Evolutionary conservation across 2,797 vertebrate genomes (phyloP).

Genomic region (Chiloscyllium punctatum): DNA sequence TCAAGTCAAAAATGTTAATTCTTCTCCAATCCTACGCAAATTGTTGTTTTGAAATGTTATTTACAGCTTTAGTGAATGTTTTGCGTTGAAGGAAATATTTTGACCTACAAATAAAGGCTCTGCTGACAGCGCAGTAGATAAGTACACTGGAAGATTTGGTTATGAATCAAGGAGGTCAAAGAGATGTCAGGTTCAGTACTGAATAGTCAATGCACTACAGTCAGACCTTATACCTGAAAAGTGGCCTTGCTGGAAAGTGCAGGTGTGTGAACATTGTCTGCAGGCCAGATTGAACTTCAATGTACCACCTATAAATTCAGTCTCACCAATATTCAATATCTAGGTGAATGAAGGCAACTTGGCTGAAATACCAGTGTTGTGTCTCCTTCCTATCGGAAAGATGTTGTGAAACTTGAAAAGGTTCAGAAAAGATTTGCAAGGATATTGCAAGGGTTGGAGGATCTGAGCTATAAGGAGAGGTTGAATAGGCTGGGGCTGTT

Average conservation of each 20-base stretch:
- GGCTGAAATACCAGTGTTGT: background rate
- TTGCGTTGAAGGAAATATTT: background rate
- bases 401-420: no score
- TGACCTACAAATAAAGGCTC: background rate
- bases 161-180: background rate
- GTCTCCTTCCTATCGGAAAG: no score
- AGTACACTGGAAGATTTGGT: background rate
- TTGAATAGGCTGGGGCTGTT: no score
- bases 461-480: no score
- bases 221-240: background rate
- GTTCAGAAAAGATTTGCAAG: no score
- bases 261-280: background rate
- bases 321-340: background rate
- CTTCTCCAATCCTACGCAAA: slow-evolving; percentile 6
- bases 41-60: slow-evolving; percentile 16
- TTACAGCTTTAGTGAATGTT: background rate
- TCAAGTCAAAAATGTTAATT: slow-evolving; percentile 27
- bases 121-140: background rate
- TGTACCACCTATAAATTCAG: background rate
- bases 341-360: no score
- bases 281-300: background rate
- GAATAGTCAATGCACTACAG: background rate
- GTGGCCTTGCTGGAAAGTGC: background rate
- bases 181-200: background rate
- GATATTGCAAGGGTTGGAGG: no score